These are phyloP conservation scores for Dysdera silvatica DNA, from an alignment of 1,140 invertebrate species.

Conservation along the genomic window DNA sequence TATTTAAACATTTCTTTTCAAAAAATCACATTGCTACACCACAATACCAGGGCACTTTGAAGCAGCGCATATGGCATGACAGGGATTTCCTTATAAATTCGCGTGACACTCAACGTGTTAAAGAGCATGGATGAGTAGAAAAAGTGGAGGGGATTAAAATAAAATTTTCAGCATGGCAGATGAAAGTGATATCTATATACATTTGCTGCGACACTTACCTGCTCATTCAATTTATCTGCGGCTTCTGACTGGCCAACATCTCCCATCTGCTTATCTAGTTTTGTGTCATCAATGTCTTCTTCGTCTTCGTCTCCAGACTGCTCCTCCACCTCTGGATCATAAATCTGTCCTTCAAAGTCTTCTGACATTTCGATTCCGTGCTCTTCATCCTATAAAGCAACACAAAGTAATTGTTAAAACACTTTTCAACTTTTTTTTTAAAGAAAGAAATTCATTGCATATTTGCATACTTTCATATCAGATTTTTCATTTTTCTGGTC, in stretches of 20 bases:
- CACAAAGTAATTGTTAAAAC: background rate
- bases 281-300: conserved; percentile 58
- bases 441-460: background rate
- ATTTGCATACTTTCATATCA: conserved; percentile 9
- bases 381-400: conserved; percentile 61
- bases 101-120: too few relatives aligned
- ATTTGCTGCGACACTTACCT: too few relatives aligned
- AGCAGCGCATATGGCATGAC: too few relatives aligned
- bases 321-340: conserved; percentile 66
- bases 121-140: too few relatives aligned
- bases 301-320: conserved; percentile 54
- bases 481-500: conserved; percentile 54
- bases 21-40: too few relatives aligned
- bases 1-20: too few relatives aligned
- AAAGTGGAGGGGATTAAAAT: too few relatives aligned
- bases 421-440: background rate
- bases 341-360: conserved; percentile 75
- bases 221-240: conserved; percentile 62
- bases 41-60: too few relatives aligned
- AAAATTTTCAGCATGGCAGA: too few relatives aligned
- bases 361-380: conserved; percentile 91
- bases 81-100: too few relatives aligned
- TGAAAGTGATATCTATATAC: too few relatives aligned
- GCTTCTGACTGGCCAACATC: conserved; percentile 72
- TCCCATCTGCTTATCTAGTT: conserved; percentile 91